A percentile compares a stretch with the other conserved stretches of the same genome.
phyloP scores from a whole-genome alignment of 2,113 vertebrate species.

The Brachyistius frenatus region DNA sequence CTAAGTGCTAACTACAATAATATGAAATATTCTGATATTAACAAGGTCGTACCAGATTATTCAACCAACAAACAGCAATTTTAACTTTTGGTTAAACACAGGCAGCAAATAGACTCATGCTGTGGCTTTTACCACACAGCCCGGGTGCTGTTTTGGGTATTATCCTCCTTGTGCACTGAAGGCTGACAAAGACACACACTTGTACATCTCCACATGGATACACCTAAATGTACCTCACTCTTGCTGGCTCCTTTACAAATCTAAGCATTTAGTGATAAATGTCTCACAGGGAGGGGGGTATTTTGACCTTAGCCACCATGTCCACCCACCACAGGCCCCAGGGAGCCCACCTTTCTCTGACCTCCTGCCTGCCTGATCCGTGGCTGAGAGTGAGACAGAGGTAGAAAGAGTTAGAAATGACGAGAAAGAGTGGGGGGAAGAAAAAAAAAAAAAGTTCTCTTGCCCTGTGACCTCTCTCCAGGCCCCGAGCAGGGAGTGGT shows the following conservation, averaged over 20 bases:
- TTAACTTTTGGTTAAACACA: neutral
- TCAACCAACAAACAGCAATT: constrained; percentile 3
- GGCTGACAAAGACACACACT: neutral
- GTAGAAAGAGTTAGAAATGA: neutral
- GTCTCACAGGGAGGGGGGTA: constrained; percentile 25
- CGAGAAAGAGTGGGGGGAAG: neutral
- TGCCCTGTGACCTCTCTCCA: constrained; percentile 72
- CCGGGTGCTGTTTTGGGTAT: too few relatives aligned
- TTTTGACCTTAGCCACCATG: constrained; percentile 63
- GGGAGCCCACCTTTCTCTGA: constrained; percentile 59
- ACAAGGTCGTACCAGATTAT: neutral
- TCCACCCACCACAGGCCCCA: constrained; percentile 44
- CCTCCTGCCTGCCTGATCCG: constrained; percentile 48
- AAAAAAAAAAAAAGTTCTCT: constrained; percentile 31
- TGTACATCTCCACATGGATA: neutral
- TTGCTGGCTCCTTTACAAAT: constrained; percentile 3
- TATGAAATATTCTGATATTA: constrained; percentile 4
- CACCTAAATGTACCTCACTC: neutral
- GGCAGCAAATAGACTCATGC: neutral
- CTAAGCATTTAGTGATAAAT: constrained; percentile 52
- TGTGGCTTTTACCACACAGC: too few relatives aligned
- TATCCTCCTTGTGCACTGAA: constrained; percentile 4
- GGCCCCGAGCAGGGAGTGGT: constrained; percentile 56
- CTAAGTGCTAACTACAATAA: neutral
- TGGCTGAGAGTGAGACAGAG: constrained; percentile 26